Evolutionary conservation across 1,140 invertebrate species (phyloP), one percentile per base, ranked within the genome.

Genomic region (Brachionus calyciflorus): DNA sequence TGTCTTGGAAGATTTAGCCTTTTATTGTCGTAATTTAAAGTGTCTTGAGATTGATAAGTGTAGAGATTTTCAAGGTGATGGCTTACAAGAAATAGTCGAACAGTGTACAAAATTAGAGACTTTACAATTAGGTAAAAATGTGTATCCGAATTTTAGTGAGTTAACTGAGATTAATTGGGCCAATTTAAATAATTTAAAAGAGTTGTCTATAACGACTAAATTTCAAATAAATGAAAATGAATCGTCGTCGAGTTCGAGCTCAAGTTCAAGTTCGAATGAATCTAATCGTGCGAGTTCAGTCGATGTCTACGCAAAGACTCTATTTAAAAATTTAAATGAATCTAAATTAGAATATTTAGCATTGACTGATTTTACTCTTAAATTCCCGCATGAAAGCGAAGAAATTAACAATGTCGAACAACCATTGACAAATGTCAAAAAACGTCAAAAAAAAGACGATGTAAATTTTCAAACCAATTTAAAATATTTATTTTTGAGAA

Each of bases 41-140:
- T 57, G 49, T 46, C 21, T 76, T 17, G 51, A 76, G 37, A 40
- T 76, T 6, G 41, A 55, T 30, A 76, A 76, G 37, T 76, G 73
- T 76, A 14, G 28, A 19, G 53, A 57, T 9, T 57, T 57, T 57
- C 26, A 57, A 33, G 53, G 53, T 30, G 73, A 76, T 19, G 49
- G 49, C 19, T 37, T 76, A 30, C 73, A 57, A 19, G 30, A 12
- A 7, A 19, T 76, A 21, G 4, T 60, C 10, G 53, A 57, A n/a
- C 28, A 57, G 6, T 76, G 73, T 41, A n/a, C 37, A 53, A 28
- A 76, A 17, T 30, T 76, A 21, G 73, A 76, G 30, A 76, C 51
- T 3, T 48, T 76, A n/a, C 73, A 76, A 33, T 17, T 76, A 4
- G 73, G 73, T 19, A 76, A 76, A 37, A 37, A 73, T 24, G 69